Conservation (phyloP, 2,888 invertebrate genomes). For the Pristionchus japonicus region DNA sequence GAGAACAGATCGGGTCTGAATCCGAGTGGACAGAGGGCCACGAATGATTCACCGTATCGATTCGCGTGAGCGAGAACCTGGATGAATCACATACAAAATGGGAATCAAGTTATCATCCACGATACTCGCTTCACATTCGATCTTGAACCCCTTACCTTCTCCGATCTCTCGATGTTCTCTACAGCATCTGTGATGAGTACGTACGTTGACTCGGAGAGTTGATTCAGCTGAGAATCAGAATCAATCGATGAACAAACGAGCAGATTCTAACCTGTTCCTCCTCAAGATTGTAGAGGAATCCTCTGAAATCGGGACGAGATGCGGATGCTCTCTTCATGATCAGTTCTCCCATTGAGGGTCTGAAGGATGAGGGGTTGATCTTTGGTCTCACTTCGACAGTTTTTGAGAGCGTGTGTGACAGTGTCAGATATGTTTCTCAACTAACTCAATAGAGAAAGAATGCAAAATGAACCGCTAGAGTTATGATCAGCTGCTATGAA, state of each 20-base stretch:
- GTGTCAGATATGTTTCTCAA: no score
- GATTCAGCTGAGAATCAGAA: background rate
- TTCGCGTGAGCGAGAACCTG: conserved; percentile 60
- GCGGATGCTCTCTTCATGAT: conserved; percentile 71
- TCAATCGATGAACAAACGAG: no score
- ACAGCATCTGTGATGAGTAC: conserved; percentile 68
- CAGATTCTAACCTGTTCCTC: conserved; percentile 64
- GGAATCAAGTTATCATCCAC: background rate
- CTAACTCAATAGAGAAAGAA: background rate
- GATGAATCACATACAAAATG: background rate
- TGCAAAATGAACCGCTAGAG: no score
- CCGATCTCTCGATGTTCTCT: conserved; percentile 66
- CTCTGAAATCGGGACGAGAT: conserved; percentile 67
- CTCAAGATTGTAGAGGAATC: conserved; percentile 63
- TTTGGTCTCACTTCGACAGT: no score
- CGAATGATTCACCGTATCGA: conserved; percentile 67
- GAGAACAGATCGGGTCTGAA: conserved; percentile 74
- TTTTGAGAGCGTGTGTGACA: no score
- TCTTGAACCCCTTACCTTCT: conserved; percentile 54
- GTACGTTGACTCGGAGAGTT: conserved; percentile 43
- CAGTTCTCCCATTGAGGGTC: conserved; percentile 68
- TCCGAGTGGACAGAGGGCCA: conserved; percentile 66
- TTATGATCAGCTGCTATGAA: no score
- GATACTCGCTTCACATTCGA: background rate
- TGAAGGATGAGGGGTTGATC: no score